Conservation (phyloP, 92 coral and sea anemone genomes). For the Zoanthus gigantus region DNA sequence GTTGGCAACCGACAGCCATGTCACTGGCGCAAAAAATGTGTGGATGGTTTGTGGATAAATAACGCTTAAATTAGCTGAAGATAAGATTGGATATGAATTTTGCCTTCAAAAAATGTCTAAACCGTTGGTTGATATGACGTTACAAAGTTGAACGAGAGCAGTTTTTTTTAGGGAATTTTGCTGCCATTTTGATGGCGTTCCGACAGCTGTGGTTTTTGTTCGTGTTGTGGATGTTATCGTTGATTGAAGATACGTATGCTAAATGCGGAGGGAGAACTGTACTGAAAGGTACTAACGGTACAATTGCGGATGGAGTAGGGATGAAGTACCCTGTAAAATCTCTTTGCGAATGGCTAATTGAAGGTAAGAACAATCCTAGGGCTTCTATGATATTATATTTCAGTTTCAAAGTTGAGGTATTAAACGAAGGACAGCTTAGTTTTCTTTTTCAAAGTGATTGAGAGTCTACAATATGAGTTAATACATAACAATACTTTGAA, state of each 20-base stretch:
- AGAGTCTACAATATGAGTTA: background rate
- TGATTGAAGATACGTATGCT: conserved; percentile 4
- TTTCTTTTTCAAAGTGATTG: background rate
- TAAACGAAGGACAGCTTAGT: background rate
- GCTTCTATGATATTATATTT: background rate
- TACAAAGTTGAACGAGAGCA: background rate
- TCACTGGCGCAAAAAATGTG: background rate
- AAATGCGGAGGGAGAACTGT: conserved; percentile 40
- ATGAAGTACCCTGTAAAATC: background rate
- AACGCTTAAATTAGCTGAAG: background rate
- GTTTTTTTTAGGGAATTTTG: background rate
- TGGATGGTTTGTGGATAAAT: background rate
- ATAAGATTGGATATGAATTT: background rate
- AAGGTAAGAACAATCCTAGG: conserved; percentile 7
- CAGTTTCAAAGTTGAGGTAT: background rate
- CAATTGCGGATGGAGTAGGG: conserved; percentile 6
- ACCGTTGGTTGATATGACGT: background rate
- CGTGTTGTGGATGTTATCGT: conserved; percentile 14
- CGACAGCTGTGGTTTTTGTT: conserved; percentile 10
- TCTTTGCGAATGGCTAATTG: conserved; percentile 39
- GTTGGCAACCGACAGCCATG: conserved; percentile 11
- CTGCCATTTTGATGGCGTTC: conserved; percentile 44
- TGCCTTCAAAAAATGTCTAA: background rate
- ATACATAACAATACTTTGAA: too few relatives aligned
- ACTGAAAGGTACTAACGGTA: conserved; percentile 26